These are phyloP conservation scores for Halocynthia aurantium DNA, from an alignment of 23 tunicate genomes.

Conservation along the genomic window DNA sequence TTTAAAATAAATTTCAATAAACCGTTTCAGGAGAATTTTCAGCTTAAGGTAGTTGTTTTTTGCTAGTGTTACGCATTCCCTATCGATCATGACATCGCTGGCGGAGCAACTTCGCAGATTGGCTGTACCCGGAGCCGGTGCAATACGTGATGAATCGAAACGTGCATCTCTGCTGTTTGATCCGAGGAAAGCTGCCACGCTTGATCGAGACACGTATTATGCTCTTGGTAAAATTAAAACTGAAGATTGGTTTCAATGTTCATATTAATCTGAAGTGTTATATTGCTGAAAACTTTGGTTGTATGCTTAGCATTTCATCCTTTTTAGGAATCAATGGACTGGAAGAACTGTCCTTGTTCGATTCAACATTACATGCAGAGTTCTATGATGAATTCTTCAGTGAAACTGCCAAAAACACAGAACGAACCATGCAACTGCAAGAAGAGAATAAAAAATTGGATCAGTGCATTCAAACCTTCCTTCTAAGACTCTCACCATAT, in stretches of 20 bases:
- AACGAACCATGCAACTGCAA: conserved; percentile 32
- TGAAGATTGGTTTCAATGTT: background rate
- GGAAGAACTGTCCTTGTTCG: conserved; percentile 33
- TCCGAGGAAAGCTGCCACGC: conserved; percentile 31
- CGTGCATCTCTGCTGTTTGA: conserved; percentile 53
- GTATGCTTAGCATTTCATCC: background rate
- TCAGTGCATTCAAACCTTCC: conserved; percentile 26
- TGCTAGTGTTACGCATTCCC: too few species aligned
- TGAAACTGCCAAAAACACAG: conserved; percentile 52
- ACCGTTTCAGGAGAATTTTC: too few species aligned
- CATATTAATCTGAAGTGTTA: background rate
- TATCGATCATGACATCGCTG: conserved; percentile 6
- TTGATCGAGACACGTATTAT: conserved; percentile 47
- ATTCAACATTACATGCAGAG: conserved; percentile 10
- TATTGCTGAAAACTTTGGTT: background rate
- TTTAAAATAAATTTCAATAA: too few species aligned
- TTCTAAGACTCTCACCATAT: conserved; percentile 32
- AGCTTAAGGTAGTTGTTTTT: too few species aligned
- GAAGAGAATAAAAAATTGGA: conserved; percentile 41
- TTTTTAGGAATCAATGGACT: conserved; percentile 52
- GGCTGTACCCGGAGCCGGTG: conserved; percentile 1
- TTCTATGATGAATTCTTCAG: conserved; percentile 36
- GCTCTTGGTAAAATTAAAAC: conserved; percentile 30
- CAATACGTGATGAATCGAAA: background rate
- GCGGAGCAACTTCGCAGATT: conserved; percentile 8